Base-by-base conservation (phyloP, 2,113 vertebrate genomes). In the Sceloporus tristichus region DNA sequence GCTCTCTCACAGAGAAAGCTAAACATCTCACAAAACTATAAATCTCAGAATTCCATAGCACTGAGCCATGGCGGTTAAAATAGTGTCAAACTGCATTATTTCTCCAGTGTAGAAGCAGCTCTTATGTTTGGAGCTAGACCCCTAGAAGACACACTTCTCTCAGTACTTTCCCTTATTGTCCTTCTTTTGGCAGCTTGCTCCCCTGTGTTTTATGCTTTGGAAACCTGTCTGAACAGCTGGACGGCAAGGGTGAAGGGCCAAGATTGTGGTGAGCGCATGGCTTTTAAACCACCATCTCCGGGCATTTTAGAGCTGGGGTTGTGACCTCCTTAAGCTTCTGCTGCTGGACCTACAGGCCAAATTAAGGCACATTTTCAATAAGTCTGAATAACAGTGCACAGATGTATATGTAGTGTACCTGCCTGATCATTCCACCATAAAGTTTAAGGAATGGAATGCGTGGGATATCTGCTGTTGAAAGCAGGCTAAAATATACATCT, bases 391-490 rank as follows among this genome's bases (percentile, higher is more conserved):
- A 66, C 59, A 62, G 13, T 48, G n/a, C 56, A 68, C 70, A 68
- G 75, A 34, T 68, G 21, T 65, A 77, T 18, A 54, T 62, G 9
- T 34, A 85, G 38, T 42, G 19, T 19, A 25, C 74, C 38, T 77
- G 34, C 38, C 16, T 62, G 74, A 25, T 76, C 73, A 48, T 53
- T 18, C 75, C 48, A 14, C 25, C 75, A 42, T 34, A 80, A 79
- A 70, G 48, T 65, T 56, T 70, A 79, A 56, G 42, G 42, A 79
- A 70, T 71, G 65, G 48, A 86, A 79, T 86, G 29, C 21, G 40
- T 25, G 29, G 77, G 34, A 79, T 54, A 56, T 78, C 42, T 86
- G 62, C 59, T 53, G 40, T 86, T 48, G 85, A 34, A 79, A 79
- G 62, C 18, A 18, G 59, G 34, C 65, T 65, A 68, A 38, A 78